phyloP scores from a whole-genome alignment of 2,888 invertebrate species.

The Mesorhabditis spiculigera region DNA sequence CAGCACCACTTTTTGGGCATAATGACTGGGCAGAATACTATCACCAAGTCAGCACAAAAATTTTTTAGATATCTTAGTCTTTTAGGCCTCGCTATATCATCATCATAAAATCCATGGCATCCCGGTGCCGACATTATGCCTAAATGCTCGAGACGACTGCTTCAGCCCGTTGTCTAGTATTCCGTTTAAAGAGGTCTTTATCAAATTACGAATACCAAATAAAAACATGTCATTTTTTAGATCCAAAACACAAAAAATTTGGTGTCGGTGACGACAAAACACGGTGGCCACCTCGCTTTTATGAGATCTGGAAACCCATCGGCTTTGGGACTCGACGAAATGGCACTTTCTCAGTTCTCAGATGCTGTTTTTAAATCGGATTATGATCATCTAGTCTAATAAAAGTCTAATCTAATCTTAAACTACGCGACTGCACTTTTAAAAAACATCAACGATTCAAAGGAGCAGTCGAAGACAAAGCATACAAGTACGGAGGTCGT shows the following conservation, averaged over 20 bases:
- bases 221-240: not conserved
- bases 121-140: not conserved
- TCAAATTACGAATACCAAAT: not conserved
- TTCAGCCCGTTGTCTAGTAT: not conserved
- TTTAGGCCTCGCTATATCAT: not conserved
- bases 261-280: not conserved
- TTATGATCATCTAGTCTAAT: no score
- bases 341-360: not conserved
- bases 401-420: no score
- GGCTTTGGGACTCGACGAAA: not conserved
- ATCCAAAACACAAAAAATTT: not conserved
- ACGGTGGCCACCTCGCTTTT: slow-evolving; percentile 1
- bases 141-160: slow-evolving; percentile 1
- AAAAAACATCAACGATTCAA: no score
- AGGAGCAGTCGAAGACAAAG: no score
- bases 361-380: not conserved
- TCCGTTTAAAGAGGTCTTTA: slow-evolving; percentile 4
- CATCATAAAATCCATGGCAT: not conserved
- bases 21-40: slow-evolving; percentile 4
- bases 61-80: no score
- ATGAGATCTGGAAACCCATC: not conserved
- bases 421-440: no score
- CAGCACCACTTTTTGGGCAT: not conserved
- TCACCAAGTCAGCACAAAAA: not conserved
- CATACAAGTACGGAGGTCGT: no score